Evolutionary conservation across 2,888 invertebrate genomes (phyloP).

Genomic region (Himalopsyche kuldschensis): DNA sequence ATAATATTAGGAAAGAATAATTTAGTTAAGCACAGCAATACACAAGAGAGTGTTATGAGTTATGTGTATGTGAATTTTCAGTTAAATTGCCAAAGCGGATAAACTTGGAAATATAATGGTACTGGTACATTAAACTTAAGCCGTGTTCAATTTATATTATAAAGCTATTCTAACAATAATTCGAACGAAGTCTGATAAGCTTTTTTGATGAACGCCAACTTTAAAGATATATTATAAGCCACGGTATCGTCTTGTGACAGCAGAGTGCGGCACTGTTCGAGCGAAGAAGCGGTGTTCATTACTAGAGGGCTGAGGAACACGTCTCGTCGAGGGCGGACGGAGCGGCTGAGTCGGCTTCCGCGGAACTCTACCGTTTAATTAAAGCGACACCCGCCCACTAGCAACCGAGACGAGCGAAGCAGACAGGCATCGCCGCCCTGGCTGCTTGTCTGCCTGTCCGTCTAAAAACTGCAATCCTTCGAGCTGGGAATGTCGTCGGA

Average conservation of each 20-base stretch:
- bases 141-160: too few relatives aligned
- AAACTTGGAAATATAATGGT: too few relatives aligned
- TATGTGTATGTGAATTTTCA: too few relatives aligned
- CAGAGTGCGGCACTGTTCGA: not conserved
- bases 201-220: too few relatives aligned
- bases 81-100: too few relatives aligned
- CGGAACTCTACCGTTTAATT: not conserved
- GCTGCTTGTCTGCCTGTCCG: not conserved
- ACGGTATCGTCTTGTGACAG: not conserved
- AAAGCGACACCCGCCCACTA: not conserved
- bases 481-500: not conserved
- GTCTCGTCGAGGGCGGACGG: not conserved
- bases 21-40: too few relatives aligned
- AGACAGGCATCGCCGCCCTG: not conserved
- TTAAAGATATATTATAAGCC: too few relatives aligned
- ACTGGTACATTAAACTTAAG: too few relatives aligned
- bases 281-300: not conserved
- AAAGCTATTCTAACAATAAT: too few relatives aligned
- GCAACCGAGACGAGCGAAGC: not conserved
- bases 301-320: not conserved
- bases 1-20: too few relatives aligned
- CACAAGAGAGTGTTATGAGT: too few relatives aligned
- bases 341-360: not conserved
- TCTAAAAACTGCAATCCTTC: not conserved
- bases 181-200: too few relatives aligned